Conservation (phyloP, 2,113 vertebrate species). For the Formicarius rufipectus region DNA sequence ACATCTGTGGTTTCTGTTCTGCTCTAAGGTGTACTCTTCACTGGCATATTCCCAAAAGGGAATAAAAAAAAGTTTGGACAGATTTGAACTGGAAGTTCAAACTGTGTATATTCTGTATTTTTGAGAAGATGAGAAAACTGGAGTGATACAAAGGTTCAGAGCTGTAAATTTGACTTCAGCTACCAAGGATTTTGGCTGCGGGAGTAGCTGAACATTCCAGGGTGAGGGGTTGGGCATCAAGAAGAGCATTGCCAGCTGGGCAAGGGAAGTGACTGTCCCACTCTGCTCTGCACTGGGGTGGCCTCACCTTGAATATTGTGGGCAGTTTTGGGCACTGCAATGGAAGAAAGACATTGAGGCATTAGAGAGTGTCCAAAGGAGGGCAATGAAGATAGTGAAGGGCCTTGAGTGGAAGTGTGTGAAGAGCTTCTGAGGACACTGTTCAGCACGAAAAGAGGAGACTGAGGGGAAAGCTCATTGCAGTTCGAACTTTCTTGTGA, state of each 20-base stretch:
- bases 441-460: not conserved
- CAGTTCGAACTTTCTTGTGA: rapidly evolving
- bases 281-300: not conserved
- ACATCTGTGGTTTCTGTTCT: conserved; percentile 66
- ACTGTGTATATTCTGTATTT: not conserved
- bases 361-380: not conserved
- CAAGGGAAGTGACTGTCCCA: not conserved
- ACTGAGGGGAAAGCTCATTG: not conserved
- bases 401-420: rapidly evolving
- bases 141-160: not conserved
- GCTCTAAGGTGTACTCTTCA: conserved; percentile 51
- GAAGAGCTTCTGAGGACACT: rapidly evolving
- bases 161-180: not conserved
- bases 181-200: not conserved
- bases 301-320: rapidly evolving
- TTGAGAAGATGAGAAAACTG: not conserved
- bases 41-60: not conserved
- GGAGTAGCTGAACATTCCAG: not conserved
- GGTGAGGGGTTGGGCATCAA: no score
- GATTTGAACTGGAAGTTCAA: not conserved
- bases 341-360: rapidly evolving
- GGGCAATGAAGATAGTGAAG: not conserved
- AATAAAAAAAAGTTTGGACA: not conserved
- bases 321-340: rapidly evolving
- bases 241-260: not conserved